Evolutionary conservation across 2,113 vertebrate species (phyloP).

Genomic region (Megatriorchis doriae): DNA sequence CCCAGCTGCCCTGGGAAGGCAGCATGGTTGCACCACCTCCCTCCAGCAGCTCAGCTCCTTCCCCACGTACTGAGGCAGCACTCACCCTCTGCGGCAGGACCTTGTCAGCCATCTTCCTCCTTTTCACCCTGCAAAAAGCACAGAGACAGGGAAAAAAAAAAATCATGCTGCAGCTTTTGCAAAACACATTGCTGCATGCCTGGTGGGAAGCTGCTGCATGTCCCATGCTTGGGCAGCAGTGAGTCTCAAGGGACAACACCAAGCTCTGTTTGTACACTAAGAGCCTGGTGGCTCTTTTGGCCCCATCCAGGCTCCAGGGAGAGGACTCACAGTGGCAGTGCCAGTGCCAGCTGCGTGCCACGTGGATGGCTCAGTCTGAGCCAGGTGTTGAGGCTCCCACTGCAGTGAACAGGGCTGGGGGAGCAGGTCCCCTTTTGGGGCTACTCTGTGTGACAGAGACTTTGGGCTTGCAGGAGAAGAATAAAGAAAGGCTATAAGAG

Average conservation of each 20-base stretch:
- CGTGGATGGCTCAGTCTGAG: not conserved
- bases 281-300: not conserved
- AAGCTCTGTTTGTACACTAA: fast-evolving
- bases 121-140: slow-evolving; percentile 80
- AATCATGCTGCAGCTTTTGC: not conserved
- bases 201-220: not conserved
- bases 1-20: not conserved
- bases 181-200: not conserved
- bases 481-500: not conserved
- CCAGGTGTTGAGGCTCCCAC: not conserved
- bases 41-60: not conserved
- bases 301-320: not conserved
- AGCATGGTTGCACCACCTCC: not conserved
- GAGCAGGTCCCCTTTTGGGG: not conserved
- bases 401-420: not conserved
- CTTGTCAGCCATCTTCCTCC: slow-evolving; percentile 99
- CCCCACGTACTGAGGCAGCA: fast-evolving
- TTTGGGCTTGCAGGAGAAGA: not conserved
- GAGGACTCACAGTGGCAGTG: not conserved
- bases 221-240: not conserved
- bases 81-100: slow-evolving; percentile 96
- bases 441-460: not conserved
- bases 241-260: not conserved
- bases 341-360: not conserved
- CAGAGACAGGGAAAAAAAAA: not conserved